Percentiles rank a stretch among this genome's conserved stretches.
Evolutionary conservation across 2,113 vertebrate species (phyloP).

Genomic region (Sigmodon hispidus): DNA sequence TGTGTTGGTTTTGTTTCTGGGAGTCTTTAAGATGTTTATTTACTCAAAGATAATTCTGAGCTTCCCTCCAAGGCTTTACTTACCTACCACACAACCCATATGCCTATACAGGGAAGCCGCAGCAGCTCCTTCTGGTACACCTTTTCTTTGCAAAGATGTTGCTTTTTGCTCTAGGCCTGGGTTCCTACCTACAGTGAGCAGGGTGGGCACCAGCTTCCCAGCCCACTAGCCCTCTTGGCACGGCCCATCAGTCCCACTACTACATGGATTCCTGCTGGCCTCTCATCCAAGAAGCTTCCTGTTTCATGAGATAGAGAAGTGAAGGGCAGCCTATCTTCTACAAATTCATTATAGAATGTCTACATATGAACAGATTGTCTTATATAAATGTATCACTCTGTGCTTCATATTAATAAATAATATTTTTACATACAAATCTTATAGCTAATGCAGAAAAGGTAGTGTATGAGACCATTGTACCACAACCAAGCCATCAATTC

Average conservation of each 20-base stretch:
- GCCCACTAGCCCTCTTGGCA: neutral
- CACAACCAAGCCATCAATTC: slow-evolving; percentile 51
- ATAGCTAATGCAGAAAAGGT: neutral
- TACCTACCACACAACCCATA: neutral
- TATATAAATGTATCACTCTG: slow-evolving; percentile 41
- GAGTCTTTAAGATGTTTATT: slow-evolving; percentile 53
- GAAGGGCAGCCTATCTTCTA: neutral
- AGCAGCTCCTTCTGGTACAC: neutral
- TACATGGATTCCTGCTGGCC: slow-evolving; percentile 40
- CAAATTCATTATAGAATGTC: neutral
- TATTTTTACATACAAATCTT: slow-evolving; percentile 30
- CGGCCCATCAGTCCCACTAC: neutral
- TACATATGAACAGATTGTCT: neutral
- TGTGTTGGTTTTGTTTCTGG: neutral
- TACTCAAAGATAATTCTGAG: slow-evolving; percentile 57
- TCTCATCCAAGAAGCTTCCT: slow-evolving; percentile 22
- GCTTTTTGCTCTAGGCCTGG: neutral
- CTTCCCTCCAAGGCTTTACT: neutral
- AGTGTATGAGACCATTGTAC: neutral
- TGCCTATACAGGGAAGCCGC: neutral
- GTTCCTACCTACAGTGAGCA: neutral
- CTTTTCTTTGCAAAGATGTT: neutral
- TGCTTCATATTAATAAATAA: slow-evolving; percentile 34
- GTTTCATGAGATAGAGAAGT: neutral
- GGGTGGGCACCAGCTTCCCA: neutral